Evolutionary conservation across 2,113 vertebrate genomes (phyloP).

Genomic region (Protomyctophum bolini): DNA sequence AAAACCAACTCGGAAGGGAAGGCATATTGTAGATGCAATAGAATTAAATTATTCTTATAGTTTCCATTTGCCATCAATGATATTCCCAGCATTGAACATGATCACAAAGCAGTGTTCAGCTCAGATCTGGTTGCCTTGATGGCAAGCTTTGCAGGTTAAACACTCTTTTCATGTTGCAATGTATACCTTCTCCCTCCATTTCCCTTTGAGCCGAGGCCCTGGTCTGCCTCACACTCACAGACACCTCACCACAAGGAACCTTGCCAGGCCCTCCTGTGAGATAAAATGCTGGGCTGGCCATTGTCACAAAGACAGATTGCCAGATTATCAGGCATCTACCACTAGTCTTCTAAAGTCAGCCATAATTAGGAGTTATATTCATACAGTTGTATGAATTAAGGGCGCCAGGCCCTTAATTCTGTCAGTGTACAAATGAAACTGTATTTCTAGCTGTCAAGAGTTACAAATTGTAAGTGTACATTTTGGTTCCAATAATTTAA

Average conservation of each 20-base stretch:
- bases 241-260: neutral
- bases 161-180: too few relatives aligned
- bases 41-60: neutral
- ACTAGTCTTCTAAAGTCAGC: constrained; percentile 18
- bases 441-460: too few relatives aligned
- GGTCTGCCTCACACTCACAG: neutral
- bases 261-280: neutral
- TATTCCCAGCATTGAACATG: too few relatives aligned
- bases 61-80: neutral
- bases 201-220: neutral
- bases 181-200: too few relatives aligned
- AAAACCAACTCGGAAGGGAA: neutral
- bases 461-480: too few relatives aligned
- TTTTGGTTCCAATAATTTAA: too few relatives aligned
- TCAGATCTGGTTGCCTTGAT: too few relatives aligned
- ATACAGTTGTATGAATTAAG: too few relatives aligned
- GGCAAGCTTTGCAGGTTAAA: neutral
- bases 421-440: too few relatives aligned
- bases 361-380: neutral
- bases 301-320: constrained; percentile 16
- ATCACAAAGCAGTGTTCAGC: too few relatives aligned
- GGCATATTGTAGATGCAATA: neutral
- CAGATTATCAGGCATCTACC: constrained; percentile 23
- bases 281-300: constrained; percentile 39
- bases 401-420: too few relatives aligned